These are phyloP conservation scores for Cyanoderma ruficeps DNA, from an alignment of 2,113 vertebrate species.

Conservation along the genomic window DNA sequence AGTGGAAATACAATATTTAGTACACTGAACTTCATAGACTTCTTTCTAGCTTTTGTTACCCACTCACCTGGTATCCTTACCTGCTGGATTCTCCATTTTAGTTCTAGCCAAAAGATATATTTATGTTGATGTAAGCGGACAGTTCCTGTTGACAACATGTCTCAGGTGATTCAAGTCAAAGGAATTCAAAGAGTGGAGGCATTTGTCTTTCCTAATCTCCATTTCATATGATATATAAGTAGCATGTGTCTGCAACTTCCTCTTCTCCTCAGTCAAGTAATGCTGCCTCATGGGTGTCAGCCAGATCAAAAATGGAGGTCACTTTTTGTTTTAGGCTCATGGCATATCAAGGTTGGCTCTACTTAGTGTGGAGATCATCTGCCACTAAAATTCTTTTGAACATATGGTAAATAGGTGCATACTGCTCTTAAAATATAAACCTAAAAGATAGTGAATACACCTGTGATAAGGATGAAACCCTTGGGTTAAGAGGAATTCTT, in stretches of 20 bases:
- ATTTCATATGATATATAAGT: slow-evolving; percentile 39
- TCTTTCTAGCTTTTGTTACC: not conserved
- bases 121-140: not conserved
- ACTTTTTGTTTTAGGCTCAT: not conserved
- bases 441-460: not conserved
- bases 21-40: not conserved
- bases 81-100: not conserved
- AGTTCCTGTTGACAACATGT: slow-evolving; percentile 17
- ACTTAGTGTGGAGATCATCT: not conserved
- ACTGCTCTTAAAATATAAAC: not conserved
- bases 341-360: not conserved
- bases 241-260: slow-evolving; percentile 47
- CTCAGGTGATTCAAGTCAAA: slow-evolving; percentile 49
- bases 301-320: slow-evolving; percentile 29
- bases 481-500: not conserved
- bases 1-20: not conserved
- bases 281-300: slow-evolving; percentile 2
- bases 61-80: not conserved
- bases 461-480: not conserved
- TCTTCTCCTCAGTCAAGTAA: not conserved
- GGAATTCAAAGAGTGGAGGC: slow-evolving; percentile 33
- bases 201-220: slow-evolving; percentile 38
- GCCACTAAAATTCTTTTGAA: not conserved
- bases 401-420: not conserved
- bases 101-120: not conserved